These are phyloP conservation scores for Eciton burchellii DNA, from an alignment of 1,140 invertebrate genomes.

Conservation along the genomic window DNA sequence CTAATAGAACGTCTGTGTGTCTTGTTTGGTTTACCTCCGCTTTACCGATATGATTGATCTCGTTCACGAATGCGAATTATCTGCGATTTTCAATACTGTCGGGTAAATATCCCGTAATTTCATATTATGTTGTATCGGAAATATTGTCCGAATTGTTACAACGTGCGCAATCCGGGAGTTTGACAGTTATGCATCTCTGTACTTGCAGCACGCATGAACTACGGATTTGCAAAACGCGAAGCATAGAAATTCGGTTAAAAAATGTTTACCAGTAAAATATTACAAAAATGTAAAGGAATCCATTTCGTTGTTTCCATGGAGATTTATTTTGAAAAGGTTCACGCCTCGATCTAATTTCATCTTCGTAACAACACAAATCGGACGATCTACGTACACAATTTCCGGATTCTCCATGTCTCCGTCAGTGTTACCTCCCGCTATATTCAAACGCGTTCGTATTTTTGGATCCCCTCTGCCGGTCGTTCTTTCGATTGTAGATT, in stretches of 20 bases:
- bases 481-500: not conserved
- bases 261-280: conserved; percentile 8
- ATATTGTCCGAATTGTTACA: conserved; percentile 8
- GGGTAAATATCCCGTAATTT: conserved; percentile 15
- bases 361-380: not conserved
- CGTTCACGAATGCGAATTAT: conserved; percentile 55
- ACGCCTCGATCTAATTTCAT: not conserved
- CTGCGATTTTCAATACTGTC: conserved; percentile 53
- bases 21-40: conserved; percentile 61
- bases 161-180: not conserved
- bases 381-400: not conserved
- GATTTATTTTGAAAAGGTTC: no score
- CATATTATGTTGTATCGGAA: conserved; percentile 6
- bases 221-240: conserved; percentile 21
- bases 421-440: not conserved
- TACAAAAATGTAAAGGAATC: conserved; percentile 23
- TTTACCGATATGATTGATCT: conserved; percentile 61
- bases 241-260: conserved; percentile 3
- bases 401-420: not conserved
- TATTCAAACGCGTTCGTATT: conserved; percentile 12
- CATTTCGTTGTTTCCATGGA: conserved; percentile 1
- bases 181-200: conserved; percentile 12
- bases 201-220: conserved; percentile 21
- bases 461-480: not conserved
- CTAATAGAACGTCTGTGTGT: conserved; percentile 42